These are phyloP conservation scores for Agrenia bidenticulata DNA, from an alignment of 2,888 invertebrate species.

Conservation along the genomic window DNA sequence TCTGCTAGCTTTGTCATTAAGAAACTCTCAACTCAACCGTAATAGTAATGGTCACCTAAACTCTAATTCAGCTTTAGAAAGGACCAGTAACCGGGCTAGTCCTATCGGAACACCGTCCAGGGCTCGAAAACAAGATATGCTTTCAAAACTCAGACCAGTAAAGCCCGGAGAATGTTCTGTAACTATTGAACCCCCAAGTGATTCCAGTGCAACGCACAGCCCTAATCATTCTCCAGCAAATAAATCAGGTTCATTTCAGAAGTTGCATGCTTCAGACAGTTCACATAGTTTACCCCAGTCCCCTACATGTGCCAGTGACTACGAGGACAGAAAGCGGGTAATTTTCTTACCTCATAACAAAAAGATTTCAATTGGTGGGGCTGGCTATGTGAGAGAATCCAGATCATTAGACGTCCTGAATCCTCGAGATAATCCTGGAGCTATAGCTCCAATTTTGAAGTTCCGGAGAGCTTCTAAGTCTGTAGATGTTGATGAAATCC, in stretches of 20 bases:
- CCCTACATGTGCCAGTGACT: conserved; percentile 24
- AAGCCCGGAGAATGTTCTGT: conserved; percentile 45
- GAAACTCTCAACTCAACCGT: conserved; percentile 44
- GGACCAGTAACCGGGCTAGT: conserved; percentile 27
- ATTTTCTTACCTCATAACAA: conserved; percentile 36
- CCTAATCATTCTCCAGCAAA: conserved; percentile 31
- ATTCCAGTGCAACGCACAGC: conserved; percentile 44
- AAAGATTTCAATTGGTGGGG: conserved; percentile 31
- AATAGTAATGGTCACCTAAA: conserved; percentile 26
- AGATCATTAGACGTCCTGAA: conserved; percentile 68
- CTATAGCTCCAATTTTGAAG: conserved; percentile 29
- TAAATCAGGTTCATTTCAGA: not conserved
- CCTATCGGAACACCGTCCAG: conserved; percentile 31
- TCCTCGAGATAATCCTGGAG: conserved; percentile 30
- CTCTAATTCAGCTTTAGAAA: conserved; percentile 24
- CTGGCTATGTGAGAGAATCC: conserved; percentile 61
- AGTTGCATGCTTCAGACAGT: conserved; percentile 62
- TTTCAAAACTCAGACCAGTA: not conserved
- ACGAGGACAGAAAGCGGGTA: conserved; percentile 30
- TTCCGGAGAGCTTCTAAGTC: conserved; percentile 48
- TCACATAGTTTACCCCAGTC: conserved; percentile 35
- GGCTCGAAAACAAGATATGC: not conserved
- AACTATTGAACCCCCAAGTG: conserved; percentile 52
- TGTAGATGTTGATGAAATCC: conserved; percentile 44
- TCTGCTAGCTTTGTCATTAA: conserved; percentile 46